Conservation (phyloP, 2,113 vertebrate genomes). For the Dipodomys merriami region DNA sequence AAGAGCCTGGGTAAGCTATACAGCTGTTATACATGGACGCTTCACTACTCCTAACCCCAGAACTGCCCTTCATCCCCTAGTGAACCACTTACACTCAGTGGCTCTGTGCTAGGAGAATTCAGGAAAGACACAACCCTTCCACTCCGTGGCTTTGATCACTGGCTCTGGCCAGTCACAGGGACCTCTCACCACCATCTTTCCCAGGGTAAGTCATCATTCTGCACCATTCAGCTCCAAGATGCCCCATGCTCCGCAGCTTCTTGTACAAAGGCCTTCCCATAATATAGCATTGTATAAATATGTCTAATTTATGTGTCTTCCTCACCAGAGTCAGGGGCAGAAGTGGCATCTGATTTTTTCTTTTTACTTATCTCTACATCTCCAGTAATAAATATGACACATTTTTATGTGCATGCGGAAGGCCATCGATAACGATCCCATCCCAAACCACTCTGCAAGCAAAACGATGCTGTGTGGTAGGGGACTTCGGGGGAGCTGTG, state of each 20-base stretch:
- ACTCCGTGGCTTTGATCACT: accelerated
- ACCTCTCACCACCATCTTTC: not conserved
- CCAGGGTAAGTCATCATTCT: not conserved
- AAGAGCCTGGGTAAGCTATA: not conserved
- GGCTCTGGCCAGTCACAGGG: not conserved
- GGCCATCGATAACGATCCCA: not conserved
- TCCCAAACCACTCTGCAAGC: not conserved
- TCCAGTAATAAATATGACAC: not conserved
- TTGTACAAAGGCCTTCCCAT: not conserved
- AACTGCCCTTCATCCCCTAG: not conserved
- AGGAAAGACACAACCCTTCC: not conserved
- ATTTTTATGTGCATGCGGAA: not conserved
- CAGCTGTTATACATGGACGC: not conserved
- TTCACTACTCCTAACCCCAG: too few relatives aligned
- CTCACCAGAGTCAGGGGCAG: not conserved
- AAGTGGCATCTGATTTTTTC: not conserved
- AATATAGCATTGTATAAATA: not conserved
- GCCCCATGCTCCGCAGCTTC: not conserved
- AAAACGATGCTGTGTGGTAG: not conserved
- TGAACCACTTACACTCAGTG: not conserved
- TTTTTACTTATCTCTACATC: not conserved
- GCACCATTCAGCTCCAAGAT: not conserved
- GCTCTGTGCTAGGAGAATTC: not conserved
- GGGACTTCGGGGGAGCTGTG: accelerated
- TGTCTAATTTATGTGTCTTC: not conserved